Evolutionary conservation across 2,888 invertebrate species (phyloP), one percentile per base, ranked within the genome.

Genomic region (Saturnia pavonia): DNA sequence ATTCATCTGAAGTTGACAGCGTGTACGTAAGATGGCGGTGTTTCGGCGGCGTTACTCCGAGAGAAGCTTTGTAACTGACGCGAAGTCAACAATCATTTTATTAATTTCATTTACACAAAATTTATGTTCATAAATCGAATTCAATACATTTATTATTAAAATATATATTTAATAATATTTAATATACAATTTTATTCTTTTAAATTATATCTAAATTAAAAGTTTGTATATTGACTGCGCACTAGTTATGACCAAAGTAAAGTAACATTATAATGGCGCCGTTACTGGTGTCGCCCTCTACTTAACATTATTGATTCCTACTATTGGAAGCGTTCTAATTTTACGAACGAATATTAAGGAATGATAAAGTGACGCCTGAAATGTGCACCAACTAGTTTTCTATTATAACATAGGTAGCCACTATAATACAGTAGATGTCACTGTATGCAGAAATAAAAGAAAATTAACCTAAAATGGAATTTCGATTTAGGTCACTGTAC

Each of bases 1-100:
- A 85, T 82, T 80, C 77, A 82, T 81, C 85, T 82, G 85, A 85
- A 91, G 90, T 93, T 93, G 91, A 88, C 86, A 88, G 79, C 74
- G 78, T 75, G 78, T 74, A 87, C 92, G 91, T 85, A 93, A 94
- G 93, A 94, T 94, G 93, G 93, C 93, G 91, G 70, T 70, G 54
- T 70, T 67, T 70, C 42, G 70, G 70, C 67, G 70, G 70, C 70
- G 42, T 67, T 67, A 65, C n/a, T 69, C 34, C 67, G 68, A 71
- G 68, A 67, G 25, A 70, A 65, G 40, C 40, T 65, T 2, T 25
- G 65, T 40, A 65, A 19, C 40, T 1, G 16, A n/a, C n/a, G 16
- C 9, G 11, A 40, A n/a, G 65, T 40, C 65, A 65, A 14, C 25
- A 60, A 60, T 60, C 14, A 60, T 14, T 60, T 60, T 27, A 14